Percentiles rank a stretch among this genome's conserved stretches.
Conservation (phyloP, 2,113 vertebrate genomes). For the Pardalotus punctatus region DNA sequence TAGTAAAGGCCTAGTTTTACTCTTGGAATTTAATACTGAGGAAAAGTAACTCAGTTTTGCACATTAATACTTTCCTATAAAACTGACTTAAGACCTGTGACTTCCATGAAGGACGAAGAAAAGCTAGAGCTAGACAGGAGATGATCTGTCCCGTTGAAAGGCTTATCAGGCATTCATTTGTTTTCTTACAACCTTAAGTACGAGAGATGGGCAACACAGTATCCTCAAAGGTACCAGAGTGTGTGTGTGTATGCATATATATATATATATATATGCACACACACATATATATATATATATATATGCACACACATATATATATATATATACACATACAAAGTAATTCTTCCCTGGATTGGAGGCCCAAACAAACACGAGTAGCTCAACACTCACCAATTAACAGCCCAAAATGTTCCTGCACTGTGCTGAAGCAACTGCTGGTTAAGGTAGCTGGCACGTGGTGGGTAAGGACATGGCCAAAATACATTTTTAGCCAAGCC, state of each 20-base stretch:
- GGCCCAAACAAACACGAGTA: not conserved
- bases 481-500: not conserved
- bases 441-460: not conserved
- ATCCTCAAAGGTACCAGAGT: not conserved
- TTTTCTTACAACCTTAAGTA: not conserved
- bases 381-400: not conserved
- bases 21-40: not conserved
- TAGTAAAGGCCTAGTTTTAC: not conserved
- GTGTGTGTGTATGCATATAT: too few relatives aligned
- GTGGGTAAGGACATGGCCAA: not conserved
- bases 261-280: not conserved
- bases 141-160: not conserved
- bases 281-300: too few relatives aligned
- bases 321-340: not conserved
- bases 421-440: not conserved
- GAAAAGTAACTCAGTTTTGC: not conserved
- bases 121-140: not conserved
- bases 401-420: not conserved
- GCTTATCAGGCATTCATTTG: not conserved
- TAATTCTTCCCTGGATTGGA: not conserved
- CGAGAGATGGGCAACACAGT: not conserved
- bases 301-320: too few relatives aligned
- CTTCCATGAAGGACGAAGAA: not conserved
- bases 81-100: not conserved
- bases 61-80: not conserved